Conservation (phyloP, 2,888 invertebrate species). For the Apocheima hispidaria region DNA sequence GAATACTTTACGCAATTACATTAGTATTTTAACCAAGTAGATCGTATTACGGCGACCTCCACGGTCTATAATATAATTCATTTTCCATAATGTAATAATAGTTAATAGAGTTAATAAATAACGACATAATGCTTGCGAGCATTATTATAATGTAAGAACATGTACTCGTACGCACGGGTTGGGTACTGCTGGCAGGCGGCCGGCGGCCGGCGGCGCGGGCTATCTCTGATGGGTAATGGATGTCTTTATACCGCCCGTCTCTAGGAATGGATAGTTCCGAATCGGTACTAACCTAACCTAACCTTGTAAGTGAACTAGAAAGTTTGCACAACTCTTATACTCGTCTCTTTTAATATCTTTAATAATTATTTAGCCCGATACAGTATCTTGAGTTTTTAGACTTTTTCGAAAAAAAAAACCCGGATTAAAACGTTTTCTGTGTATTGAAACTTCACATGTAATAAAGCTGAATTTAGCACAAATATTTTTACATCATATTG, state of each 20-base stretch:
- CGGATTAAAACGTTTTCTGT: no score
- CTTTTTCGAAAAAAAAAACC: no score
- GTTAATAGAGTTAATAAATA: constrained; percentile 21
- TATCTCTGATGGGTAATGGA: constrained; percentile 6
- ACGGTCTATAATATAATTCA: not conserved
- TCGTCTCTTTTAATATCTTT: no score
- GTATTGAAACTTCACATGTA: no score
- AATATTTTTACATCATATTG: no score
- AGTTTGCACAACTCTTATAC: not conserved
- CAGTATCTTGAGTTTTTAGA: no score
- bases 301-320: not conserved
- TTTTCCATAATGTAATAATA: constrained; percentile 12
- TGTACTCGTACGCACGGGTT: not conserved
- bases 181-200: not conserved
- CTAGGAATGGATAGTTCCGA: not conserved
- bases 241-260: not conserved
- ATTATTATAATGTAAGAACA: constrained; percentile 17
- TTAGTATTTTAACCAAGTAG: not conserved
- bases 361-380: no score
- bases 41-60: constrained; percentile 14
- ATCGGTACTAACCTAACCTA: no score
- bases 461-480: no score
- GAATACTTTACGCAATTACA: not conserved
- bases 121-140: constrained; percentile 1
- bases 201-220: not conserved